Evolutionary conservation across 1,140 invertebrate genomes (phyloP), one percentile per base, ranked within the genome.

Genomic region (Euura saliciscinereae): DNA sequence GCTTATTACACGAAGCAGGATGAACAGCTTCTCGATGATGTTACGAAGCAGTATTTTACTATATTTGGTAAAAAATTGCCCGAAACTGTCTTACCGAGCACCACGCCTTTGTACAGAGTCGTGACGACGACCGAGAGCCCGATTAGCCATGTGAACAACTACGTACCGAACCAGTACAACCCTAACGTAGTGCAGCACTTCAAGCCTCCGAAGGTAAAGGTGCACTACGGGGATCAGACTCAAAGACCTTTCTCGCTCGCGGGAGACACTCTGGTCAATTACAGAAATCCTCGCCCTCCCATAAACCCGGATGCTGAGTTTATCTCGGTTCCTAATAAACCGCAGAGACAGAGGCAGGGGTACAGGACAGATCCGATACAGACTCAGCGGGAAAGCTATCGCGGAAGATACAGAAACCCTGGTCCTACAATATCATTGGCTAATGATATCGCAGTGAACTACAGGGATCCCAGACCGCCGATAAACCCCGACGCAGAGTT

Each of bases 41-140:
- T 92, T 7, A 94, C 93, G 2, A 93, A 92, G 78, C 93, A 93
- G 75, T 94, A 93, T 68, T 94, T 94, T 75, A 93, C 92, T 43
- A 89, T 92, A 73, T 94, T 94, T 75, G 93, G 93, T 0, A 91
- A 93, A 77, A 94, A 94, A 82, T 78, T 94, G 1, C 76, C 77
- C 3, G 88, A 89, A 67, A 86, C 87, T 76, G 83, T 80, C 10
- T 75, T 86, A 74, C 84, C 72, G 74, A 87, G 78, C 78, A 93
- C 88, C 43, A 91, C 82, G 68, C 90, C 89, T 51, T 87, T 81
- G 51, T 91, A 90, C 68, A 82, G 87, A 3, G 88, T 88, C 68
- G 85, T 86, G 2, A 87, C 84, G 76, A 83, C 77, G 70, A 89
- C 85, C 65, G 88, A 83, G 74, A 81, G 79, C 11, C 86, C 78